phyloP scores from a whole-genome alignment of 2,113 vertebrate species.

The Harpagus bidentatus region DNA sequence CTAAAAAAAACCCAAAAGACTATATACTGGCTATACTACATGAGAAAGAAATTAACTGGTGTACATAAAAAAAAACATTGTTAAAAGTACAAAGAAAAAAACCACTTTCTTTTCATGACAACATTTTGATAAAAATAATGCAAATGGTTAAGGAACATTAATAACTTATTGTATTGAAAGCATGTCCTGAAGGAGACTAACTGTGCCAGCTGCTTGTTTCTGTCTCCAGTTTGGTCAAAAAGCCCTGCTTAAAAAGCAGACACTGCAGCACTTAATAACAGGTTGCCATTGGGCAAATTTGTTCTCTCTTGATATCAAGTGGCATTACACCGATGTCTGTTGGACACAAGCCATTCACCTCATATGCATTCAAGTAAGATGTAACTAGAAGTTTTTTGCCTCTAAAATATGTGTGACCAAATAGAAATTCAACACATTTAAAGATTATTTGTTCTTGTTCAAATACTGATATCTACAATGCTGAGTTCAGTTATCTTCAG shows the following conservation, averaged over 20 bases:
- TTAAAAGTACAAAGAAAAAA: background rate
- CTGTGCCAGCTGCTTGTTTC: background rate
- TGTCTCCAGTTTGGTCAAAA: conserved; percentile 16
- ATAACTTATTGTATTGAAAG: background rate
- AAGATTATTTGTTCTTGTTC: background rate
- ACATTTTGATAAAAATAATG: conserved; percentile 11
- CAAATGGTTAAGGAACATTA: background rate
- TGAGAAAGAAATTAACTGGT: background rate
- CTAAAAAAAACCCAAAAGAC: background rate
- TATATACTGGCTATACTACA: background rate
- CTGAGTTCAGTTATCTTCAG: background rate
- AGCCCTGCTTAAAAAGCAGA: conserved; percentile 26
- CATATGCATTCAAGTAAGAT: background rate
- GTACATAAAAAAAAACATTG: background rate
- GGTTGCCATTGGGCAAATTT: conserved; percentile 5
- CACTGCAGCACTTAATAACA: conserved; percentile 22
- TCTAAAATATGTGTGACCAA: background rate
- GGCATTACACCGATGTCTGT: background rate
- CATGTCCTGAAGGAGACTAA: conserved; percentile 32
- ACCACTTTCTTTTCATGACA: background rate
- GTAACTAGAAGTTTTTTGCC: background rate
- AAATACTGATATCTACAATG: background rate
- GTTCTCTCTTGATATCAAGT: background rate
- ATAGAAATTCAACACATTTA: background rate
- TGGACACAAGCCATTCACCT: background rate